phyloP scores from a whole-genome alignment of 2,797 vertebrate species.

The Anguilla megastoma region DNA sequence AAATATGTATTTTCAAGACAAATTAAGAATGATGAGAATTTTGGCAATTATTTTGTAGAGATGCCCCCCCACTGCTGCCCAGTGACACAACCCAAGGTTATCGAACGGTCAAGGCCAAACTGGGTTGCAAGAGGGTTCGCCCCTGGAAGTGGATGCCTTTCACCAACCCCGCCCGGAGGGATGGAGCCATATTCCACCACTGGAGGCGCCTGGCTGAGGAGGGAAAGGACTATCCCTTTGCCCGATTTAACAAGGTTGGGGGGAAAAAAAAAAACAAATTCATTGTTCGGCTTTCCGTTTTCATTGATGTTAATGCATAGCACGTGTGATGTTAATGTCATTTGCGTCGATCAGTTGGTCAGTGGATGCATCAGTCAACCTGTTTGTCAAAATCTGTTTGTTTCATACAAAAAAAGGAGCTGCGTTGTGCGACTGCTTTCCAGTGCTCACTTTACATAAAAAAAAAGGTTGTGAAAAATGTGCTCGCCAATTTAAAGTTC shows the following conservation, averaged over 20 bases:
- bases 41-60: constrained; percentile 66
- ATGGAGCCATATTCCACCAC: constrained; percentile 97
- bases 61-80: constrained; percentile 92
- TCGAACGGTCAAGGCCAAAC: constrained; percentile 94
- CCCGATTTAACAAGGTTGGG: constrained; percentile 93
- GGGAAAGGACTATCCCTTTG: constrained; percentile 97
- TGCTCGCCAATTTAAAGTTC: too few species aligned
- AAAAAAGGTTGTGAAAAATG: too few species aligned
- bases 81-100: constrained; percentile 98
- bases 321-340: too few species aligned
- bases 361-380: too few species aligned
- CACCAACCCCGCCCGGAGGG: constrained; percentile 93
- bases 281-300: not conserved
- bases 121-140: constrained; percentile 96
- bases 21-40: not conserved
- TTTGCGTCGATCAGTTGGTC: too few species aligned
- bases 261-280: not conserved
- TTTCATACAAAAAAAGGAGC: too few species aligned
- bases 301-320: not conserved
- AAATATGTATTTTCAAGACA: not conserved
- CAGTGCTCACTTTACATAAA: too few species aligned
- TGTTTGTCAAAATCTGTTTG: too few species aligned
- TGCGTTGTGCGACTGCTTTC: too few species aligned
- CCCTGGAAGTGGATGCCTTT: constrained; percentile 99
- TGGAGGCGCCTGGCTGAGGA: constrained; percentile 96